Percentiles rank a stretch among this genome's conserved stretches.
Evolutionary conservation across 2,113 vertebrate species (phyloP).

Genomic region (Nyctibius bracteatus): DNA sequence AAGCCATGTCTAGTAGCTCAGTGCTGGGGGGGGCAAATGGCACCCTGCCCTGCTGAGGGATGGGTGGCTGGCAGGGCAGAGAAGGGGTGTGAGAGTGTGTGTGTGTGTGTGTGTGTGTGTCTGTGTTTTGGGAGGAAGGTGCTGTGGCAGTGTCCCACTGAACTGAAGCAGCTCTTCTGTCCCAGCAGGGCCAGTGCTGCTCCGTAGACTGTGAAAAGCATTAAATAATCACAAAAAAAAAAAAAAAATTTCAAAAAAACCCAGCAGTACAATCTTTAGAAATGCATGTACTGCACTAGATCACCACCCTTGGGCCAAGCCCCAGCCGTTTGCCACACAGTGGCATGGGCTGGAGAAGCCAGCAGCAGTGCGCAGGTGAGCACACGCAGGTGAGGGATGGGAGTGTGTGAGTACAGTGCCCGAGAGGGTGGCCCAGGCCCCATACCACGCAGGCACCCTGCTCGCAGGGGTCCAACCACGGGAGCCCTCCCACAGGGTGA

Average conservation of each 20-base stretch:
- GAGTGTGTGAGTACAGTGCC: background rate
- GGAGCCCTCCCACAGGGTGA: too few species aligned
- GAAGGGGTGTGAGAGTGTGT: background rate
- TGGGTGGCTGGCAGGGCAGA: background rate
- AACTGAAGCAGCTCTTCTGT: background rate
- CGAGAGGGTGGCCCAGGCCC: background rate
- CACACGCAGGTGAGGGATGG: rapidly evolving
- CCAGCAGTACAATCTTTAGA: background rate
- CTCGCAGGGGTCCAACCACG: background rate
- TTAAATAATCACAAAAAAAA: background rate
- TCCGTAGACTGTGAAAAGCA: background rate
- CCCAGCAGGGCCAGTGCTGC: background rate
- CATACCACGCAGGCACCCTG: background rate
- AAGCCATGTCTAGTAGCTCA: background rate
- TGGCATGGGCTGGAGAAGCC: background rate
- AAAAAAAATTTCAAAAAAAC: background rate
- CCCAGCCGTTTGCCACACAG: background rate
- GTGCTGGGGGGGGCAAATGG: background rate
- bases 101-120: rapidly evolving
- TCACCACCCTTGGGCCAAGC: background rate
- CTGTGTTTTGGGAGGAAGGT: background rate
- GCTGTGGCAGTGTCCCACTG: background rate
- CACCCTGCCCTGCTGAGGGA: rapidly evolving
- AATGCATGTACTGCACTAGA: background rate
- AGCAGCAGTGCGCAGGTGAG: background rate